Conservation (phyloP, 2,888 invertebrate species). For the Chrysomela aeneicollis region DNA sequence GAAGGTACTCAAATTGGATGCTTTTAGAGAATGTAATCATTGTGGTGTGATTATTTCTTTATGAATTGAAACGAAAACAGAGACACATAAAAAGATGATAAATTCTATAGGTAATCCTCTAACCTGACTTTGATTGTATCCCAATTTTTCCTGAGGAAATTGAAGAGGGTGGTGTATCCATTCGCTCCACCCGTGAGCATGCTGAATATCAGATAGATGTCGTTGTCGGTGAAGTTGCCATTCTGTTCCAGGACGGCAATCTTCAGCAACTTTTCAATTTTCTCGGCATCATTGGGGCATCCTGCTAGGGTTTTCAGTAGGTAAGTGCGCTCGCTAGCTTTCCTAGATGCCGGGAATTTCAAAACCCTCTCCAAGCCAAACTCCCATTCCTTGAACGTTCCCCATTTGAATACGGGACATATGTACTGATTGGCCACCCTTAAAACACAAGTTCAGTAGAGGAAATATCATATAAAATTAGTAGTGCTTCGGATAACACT, state of each 20-base stretch:
- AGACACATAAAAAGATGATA: no score
- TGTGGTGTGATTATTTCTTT: no score
- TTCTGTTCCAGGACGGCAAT: constrained; percentile 74
- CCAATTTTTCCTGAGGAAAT: constrained; percentile 78
- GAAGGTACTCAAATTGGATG: no score
- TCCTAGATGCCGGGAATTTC: constrained; percentile 75
- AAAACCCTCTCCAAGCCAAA: constrained; percentile 81
- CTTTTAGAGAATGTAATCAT: no score
- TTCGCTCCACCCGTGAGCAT: constrained; percentile 76
- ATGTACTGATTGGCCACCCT: constrained; percentile 80
- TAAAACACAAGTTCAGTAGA: constrained; percentile 41
- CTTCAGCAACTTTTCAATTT: constrained; percentile 73
- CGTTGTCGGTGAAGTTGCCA: constrained; percentile 79
- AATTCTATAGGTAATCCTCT: no score
- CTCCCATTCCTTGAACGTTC: constrained; percentile 81
- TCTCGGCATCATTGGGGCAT: constrained; percentile 76
- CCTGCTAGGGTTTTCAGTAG: constrained; percentile 80
- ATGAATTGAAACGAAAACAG: constrained; percentile 21
- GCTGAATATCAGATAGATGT: constrained; percentile 77
- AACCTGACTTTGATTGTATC: constrained; percentile 71
- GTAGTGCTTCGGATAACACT: no score
- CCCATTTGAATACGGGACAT: constrained; percentile 85
- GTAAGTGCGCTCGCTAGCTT: constrained; percentile 79
- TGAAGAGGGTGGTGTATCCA: constrained; percentile 76
- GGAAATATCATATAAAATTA: background rate